Conservation (phyloP, 2,113 vertebrate species). For the Emydura subglobosa region DNA sequence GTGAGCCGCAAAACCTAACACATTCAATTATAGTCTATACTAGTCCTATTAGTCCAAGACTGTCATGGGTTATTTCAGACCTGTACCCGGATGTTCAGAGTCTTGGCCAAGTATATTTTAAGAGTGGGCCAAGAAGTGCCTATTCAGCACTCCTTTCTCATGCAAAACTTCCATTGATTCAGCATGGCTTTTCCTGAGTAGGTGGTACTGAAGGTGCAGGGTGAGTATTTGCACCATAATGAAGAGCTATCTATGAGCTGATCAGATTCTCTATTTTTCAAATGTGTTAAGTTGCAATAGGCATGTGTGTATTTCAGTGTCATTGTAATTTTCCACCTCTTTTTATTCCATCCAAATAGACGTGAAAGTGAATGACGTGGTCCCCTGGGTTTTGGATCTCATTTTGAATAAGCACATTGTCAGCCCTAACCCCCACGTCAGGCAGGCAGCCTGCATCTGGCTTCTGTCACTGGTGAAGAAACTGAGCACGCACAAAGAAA, state of each 20-base stretch:
- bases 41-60: background rate
- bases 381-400: conserved; percentile 91
- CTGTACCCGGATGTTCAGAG: background rate
- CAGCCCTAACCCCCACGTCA: conserved; percentile 93
- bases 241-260: background rate
- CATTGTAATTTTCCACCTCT: background rate
- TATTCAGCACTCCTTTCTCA: background rate
- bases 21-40: background rate
- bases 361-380: conserved; percentile 90
- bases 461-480: conserved; percentile 96
- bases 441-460: conserved; percentile 97
- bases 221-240: background rate
- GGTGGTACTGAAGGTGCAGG: background rate
- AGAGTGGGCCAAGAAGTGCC: background rate
- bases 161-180: background rate
- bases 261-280: background rate
- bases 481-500: conserved; percentile 90
- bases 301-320: accelerated
- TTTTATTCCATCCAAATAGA: conserved; percentile 72
- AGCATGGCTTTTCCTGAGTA: background rate
- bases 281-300: background rate
- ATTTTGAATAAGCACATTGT: conserved; percentile 91
- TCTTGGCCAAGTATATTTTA: background rate
- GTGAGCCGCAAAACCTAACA: background rate
- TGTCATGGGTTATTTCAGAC: background rate